Conservation (phyloP, 2,797 vertebrate species). For the Tapirus indicus region DNA sequence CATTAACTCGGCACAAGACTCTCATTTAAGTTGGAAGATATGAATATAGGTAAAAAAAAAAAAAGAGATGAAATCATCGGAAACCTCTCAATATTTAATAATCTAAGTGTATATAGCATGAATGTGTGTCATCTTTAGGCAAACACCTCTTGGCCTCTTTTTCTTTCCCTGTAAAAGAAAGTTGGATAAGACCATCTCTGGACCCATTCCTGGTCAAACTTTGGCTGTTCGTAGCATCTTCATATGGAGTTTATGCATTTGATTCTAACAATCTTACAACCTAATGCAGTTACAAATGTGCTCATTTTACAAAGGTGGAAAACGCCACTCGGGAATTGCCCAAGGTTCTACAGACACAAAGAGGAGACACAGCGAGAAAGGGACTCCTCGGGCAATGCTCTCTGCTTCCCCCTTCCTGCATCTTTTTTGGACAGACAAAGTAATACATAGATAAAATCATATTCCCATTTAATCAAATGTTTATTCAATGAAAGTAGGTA, state of each 20-base stretch:
- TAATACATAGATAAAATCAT: background rate
- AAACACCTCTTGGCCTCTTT: background rate
- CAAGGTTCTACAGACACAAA: background rate
- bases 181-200: background rate
- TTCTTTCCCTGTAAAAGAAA: background rate
- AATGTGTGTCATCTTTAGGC: background rate
- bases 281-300: no score
- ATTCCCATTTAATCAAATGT: constrained; percentile 86
- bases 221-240: background rate
- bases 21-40: background rate
- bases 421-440: background rate
- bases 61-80: background rate
- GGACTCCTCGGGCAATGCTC: fast-evolving
- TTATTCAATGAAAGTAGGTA: constrained; percentile 92
- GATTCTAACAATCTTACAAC: background rate
- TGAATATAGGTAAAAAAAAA: background rate
- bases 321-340: background rate
- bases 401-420: background rate
- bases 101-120: background rate
- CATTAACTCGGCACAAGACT: background rate
- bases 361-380: no score
- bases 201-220: no score
- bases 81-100: background rate
- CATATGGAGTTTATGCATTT: background rate
- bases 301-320: background rate